Percentiles rank a stretch among this genome's conserved stretches.
Evolutionary conservation across 1,140 invertebrate genomes (phyloP).

Genomic region (Trissolcus basalis): DNA sequence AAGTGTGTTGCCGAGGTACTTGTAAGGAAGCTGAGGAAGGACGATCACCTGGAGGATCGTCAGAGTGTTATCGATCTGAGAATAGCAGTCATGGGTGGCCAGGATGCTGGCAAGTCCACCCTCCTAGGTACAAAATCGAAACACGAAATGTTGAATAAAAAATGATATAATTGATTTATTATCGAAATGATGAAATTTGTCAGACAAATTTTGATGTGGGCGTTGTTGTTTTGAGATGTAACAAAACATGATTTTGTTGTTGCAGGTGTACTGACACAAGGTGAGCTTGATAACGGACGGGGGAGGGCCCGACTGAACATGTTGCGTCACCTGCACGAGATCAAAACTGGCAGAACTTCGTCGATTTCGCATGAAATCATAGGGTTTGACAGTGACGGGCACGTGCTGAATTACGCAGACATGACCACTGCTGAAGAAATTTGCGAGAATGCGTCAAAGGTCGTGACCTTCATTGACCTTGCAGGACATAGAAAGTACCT

Average conservation of each 20-base stretch:
- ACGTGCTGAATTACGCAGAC: conserved; percentile 87
- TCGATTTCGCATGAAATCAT: conserved; percentile 98
- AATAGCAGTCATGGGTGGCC: conserved; percentile 93
- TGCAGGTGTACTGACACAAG: conserved; percentile 93
- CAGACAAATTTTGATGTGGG: too few relatives aligned
- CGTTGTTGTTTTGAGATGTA: too few relatives aligned
- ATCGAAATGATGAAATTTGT: too few relatives aligned
- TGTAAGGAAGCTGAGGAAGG: conserved; percentile 87
- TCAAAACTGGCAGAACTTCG: conserved; percentile 95
- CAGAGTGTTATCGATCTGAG: conserved; percentile 90
- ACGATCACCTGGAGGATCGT: conserved; percentile 87
- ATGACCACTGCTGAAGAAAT: conserved; percentile 96
- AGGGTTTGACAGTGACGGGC: conserved; percentile 89
- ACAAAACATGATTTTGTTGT: too few relatives aligned
- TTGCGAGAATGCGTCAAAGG: conserved; percentile 90
- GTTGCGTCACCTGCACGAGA: conserved; percentile 97
- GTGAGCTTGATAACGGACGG: conserved; percentile 95
- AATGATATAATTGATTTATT: too few relatives aligned
- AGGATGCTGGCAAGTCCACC: conserved; percentile 95
- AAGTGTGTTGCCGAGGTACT: conserved; percentile 88
- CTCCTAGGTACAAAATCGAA: conserved; percentile 79
- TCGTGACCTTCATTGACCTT: conserved; percentile 96
- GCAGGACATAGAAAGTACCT: conserved; percentile 98
- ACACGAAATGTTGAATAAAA: conserved; percentile 10
- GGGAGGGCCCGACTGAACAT: conserved; percentile 96